Conservation (phyloP, 1,140 invertebrate genomes). For the Sesamia nonagrioides region DNA sequence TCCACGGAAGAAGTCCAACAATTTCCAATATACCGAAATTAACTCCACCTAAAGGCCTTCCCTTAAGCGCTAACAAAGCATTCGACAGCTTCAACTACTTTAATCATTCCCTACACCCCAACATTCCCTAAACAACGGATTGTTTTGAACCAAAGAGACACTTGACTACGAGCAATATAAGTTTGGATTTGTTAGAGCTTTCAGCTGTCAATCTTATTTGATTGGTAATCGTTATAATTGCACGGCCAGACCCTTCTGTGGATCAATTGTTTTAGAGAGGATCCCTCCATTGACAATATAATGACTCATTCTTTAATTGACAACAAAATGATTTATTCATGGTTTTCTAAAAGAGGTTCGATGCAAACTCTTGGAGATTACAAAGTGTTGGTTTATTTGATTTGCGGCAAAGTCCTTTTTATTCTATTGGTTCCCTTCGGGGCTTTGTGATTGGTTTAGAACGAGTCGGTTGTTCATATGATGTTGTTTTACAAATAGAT, state of each 20-base stretch:
- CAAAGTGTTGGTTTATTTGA: slow-evolving; percentile 27
- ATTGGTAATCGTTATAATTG: slow-evolving; percentile 29
- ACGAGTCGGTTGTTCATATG: background rate
- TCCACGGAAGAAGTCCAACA: no score
- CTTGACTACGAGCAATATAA: slow-evolving; percentile 3
- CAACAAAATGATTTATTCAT: slow-evolving; percentile 5
- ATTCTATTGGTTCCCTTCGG: background rate
- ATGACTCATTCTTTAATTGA: slow-evolving; percentile 10
- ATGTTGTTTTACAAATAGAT: background rate
- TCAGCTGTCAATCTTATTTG: slow-evolving; percentile 14
- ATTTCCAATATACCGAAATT: background rate
- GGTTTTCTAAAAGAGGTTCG: background rate
- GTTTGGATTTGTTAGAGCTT: background rate
- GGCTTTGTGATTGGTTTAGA: slow-evolving; percentile 11
- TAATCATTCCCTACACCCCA: background rate
- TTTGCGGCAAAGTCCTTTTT: slow-evolving; percentile 7
- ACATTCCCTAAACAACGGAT: slow-evolving; percentile 1
- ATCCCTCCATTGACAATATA: background rate
- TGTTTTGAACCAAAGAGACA: slow-evolving; percentile 6
- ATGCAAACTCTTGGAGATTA: slow-evolving; percentile 25
- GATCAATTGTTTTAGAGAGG: slow-evolving; percentile 4
- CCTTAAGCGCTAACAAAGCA: background rate
- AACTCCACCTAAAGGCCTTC: background rate
- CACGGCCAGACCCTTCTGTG: background rate
- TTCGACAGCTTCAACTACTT: background rate